Evolutionary conservation across 2,888 invertebrate genomes (phyloP), one percentile per base, ranked within the genome.

Genomic region (Leptothorax acervorum): DNA sequence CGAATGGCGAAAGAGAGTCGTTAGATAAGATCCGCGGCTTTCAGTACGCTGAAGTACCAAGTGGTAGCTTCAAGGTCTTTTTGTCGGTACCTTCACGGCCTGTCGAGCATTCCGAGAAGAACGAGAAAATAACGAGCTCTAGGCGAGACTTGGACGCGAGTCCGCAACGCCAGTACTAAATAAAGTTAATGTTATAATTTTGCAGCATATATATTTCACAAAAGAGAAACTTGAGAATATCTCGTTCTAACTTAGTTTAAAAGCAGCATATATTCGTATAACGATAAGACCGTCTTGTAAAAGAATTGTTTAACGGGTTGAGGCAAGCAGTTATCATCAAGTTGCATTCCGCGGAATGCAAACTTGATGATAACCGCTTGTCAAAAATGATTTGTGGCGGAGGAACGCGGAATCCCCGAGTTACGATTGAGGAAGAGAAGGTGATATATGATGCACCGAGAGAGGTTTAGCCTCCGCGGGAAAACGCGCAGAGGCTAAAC

Each of bases 81-180:
- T 82, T 53, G 78, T 73, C 70, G 68, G 86, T 82, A 79, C 85
- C 88, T 88, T 90, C 90, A 88, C 79, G 89, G 86, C 28, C 60
- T 68, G 84, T 62, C 86, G 88, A 84, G 78, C 70, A 84, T 90
- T 88, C 87, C 74, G n/a, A 90, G 90, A 90, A 89, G 83, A 75
- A 89, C 83, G 89, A 76, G 86, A 76, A 86, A 88, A 84, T 85
- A 88, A 88, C 53, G 71, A 88, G 78, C 68, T 42, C 31, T 23
- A 57, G 60, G 60, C 39, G 23, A 42, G 23, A 48, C 73, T 57
- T 15, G 62, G 42, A 66, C 66, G 75, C 62, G 35, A 78, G 57
- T 73, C 48, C 63, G 51, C 57, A 66, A 53, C 65, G 57, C 48
- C 18, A 35, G 62, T 79, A 70, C 68, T 83, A 55, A 89, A 88